Base-by-base conservation (phyloP, 1,140 invertebrate genomes). In the Plodia interpunctella region DNA sequence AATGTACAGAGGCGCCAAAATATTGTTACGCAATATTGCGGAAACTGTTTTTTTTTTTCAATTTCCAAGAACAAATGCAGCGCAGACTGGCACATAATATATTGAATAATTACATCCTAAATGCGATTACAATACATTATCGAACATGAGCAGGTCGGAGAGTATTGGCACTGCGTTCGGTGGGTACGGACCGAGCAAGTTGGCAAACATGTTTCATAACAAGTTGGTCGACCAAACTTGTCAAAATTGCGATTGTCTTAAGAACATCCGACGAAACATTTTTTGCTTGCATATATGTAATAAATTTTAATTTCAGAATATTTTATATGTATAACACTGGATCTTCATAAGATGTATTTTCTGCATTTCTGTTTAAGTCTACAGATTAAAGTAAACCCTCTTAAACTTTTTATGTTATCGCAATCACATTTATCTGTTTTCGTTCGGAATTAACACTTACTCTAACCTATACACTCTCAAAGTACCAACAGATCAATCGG, bases 41-140 rank as follows among this genome's bases (percentile, higher is more conserved):
- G 10, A 10, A 32, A 44, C 3, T 15, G 38, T 15, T 15, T 44
- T n/a, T 44, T 44, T 15, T 15, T n/a, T 13, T 15, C 2, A 44
- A 44, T 2, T 15, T 35, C 10, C 9, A 35, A 55, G 57, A 54
- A 53, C 73, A 78, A 79, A 76, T 70, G 74, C 80, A 83, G 73
- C 67, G 72, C 77, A 78, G 76, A 76, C 72, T 68, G 70, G 62
- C 54, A 62, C 63, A 66, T 68, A 73, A 76, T 78, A 78, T 72
- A 70, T 66, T 66, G 59, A 70, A 76, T 77, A 78, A 76, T 81
- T 78, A 78, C 60, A 78, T 56, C 58, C 72, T 79, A 79, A 68
- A 79, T 80, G 74, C 76, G 74, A 77, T 83, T 79, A 79, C 71
- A 78, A 75, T 76, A 78, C 76, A 72, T 68, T 70, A 20, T 44